A percentile compares a stretch with the other conserved stretches of the same genome.
Evolutionary conservation across 2,888 invertebrate genomes (phyloP).

Genomic region (Eupithecia abbreviata): DNA sequence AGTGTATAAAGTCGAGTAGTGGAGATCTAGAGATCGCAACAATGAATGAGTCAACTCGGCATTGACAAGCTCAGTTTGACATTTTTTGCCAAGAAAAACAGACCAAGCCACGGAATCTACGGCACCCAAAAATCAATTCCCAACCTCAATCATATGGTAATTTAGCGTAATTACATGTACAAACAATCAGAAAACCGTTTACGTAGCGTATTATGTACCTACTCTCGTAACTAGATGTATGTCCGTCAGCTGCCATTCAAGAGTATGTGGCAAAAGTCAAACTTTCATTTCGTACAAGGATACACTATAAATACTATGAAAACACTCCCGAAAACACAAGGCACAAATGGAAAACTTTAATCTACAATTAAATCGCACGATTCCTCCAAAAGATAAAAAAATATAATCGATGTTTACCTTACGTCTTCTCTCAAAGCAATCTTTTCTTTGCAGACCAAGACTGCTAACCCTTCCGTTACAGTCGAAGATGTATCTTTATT

Average conservation of each 20-base stretch:
- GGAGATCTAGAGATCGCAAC: constrained; percentile 66
- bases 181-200: constrained; percentile 64
- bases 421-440: constrained; percentile 82
- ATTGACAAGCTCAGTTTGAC: constrained; percentile 83
- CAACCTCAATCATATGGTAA: constrained; percentile 51
- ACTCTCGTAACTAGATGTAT: constrained; percentile 77
- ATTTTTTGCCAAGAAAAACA: constrained; percentile 78
- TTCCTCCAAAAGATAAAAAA: constrained; percentile 76
- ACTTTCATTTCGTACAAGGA: constrained; percentile 84
- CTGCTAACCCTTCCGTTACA: constrained; percentile 82
- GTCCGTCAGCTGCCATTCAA: constrained; percentile 84
- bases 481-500: constrained; percentile 78
- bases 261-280: constrained; percentile 85
- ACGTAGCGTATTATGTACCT: constrained; percentile 71
- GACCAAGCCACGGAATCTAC: constrained; percentile 60
- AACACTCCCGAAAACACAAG: constrained; percentile 68
- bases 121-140: constrained; percentile 60
- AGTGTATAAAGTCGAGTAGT: constrained; percentile 56
- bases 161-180: constrained; percentile 59
- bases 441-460: constrained; percentile 82
- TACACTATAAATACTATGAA: constrained; percentile 82
- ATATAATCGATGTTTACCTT: constrained; percentile 84
- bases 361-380: constrained; percentile 63
- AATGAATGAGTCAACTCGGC: constrained; percentile 83
- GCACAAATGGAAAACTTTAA: constrained; percentile 55